phyloP scores from a whole-genome alignment of 2,797 vertebrate genomes.

The Anguilla marmorata region DNA sequence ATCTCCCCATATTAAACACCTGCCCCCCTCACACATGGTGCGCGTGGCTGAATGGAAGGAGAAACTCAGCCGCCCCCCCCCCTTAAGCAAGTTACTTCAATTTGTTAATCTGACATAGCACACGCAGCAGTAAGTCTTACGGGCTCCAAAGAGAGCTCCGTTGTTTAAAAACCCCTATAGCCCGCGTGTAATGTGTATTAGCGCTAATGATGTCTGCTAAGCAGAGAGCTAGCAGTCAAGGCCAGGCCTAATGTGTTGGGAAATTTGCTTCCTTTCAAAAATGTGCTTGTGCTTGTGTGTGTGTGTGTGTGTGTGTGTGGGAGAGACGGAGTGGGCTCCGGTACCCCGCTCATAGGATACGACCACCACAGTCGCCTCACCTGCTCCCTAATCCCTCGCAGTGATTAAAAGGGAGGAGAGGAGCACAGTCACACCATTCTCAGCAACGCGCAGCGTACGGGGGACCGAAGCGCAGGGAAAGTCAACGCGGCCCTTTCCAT shows the following conservation, averaged over 20 bases:
- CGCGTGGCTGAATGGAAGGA: background rate
- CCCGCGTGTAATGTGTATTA: slow-evolving; percentile 29
- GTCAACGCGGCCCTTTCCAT: background rate
- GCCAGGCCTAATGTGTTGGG: slow-evolving; percentile 47
- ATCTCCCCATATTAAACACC: background rate
- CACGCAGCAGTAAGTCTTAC: background rate
- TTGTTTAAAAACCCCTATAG: slow-evolving; percentile 24
- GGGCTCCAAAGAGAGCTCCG: background rate
- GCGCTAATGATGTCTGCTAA: background rate
- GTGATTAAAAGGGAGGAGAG: background rate
- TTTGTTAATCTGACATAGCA: background rate
- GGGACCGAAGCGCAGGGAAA: background rate
- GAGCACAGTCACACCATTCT: background rate
- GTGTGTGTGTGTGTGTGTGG: background rate
- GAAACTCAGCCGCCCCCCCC: background rate
- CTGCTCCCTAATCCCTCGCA: slow-evolving; percentile 12
- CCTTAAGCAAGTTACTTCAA: background rate
- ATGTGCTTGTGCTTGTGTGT: no score
- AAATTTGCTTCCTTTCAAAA: slow-evolving; percentile 42
- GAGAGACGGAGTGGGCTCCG: slow-evolving; percentile 4
- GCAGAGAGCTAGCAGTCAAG: slow-evolving; percentile 17
- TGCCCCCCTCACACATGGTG: background rate
- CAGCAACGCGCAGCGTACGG: background rate
- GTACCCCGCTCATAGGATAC: slow-evolving; percentile 1
- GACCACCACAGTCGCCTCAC: background rate